Percentiles rank a stretch among this genome's conserved stretches.
Evolutionary conservation across 2,888 invertebrate genomes (phyloP).

Genomic region (Thereva unica): DNA sequence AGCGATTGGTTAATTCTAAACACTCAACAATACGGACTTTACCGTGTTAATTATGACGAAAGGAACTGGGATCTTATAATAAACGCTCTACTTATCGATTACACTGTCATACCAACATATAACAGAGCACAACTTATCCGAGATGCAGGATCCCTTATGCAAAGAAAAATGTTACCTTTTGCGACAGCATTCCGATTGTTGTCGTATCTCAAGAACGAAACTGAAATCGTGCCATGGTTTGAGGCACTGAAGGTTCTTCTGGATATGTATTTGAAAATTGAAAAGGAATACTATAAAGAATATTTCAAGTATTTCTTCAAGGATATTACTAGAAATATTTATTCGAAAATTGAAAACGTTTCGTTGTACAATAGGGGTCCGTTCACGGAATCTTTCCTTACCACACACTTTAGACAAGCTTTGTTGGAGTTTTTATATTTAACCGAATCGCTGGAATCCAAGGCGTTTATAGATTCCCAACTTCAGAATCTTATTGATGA

Average conservation of each 20-base stretch:
- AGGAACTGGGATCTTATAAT: constrained; percentile 70
- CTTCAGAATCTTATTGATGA: no score
- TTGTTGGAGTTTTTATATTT: no score
- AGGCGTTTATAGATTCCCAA: no score
- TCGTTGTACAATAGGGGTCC: no score
- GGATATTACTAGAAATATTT: not conserved
- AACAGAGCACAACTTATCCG: constrained; percentile 86
- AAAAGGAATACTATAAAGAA: not conserved
- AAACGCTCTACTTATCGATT: constrained; percentile 64
- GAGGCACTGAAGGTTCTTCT: no score
- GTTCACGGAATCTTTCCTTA: no score
- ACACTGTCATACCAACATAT: constrained; percentile 69
- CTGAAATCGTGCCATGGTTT: constrained; percentile 70
- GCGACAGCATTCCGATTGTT: constrained; percentile 63
- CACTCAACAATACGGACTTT: constrained; percentile 58
- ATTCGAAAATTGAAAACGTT: not conserved
- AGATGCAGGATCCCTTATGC: constrained; percentile 66
- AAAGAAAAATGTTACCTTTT: constrained; percentile 58
- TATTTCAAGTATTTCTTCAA: not conserved
- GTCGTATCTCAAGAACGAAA: constrained; percentile 63
- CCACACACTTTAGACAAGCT: no score
- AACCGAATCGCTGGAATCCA: no score
- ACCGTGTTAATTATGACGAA: constrained; percentile 72
- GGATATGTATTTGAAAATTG: no score
- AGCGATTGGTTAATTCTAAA: constrained; percentile 54